Percentiles rank a stretch among this genome's conserved stretches.
These are phyloP conservation scores for Bibio marci DNA, from an alignment of 2,888 invertebrate species.

Conservation along the genomic window DNA sequence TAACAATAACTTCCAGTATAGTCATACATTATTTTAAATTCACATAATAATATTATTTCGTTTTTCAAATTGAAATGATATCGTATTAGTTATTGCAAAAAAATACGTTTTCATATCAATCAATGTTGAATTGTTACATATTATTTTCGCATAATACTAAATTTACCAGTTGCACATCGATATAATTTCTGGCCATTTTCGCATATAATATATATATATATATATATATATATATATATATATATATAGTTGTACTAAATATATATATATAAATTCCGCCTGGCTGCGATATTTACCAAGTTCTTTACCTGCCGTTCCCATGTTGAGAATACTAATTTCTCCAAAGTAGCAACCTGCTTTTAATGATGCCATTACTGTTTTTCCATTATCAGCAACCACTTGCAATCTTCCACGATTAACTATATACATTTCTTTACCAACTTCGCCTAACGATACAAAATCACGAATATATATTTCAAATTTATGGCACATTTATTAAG, in stretches of 20 bases:
- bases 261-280: slow-evolving; percentile 18
- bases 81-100: too few species aligned
- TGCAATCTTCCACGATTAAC: slow-evolving; percentile 90
- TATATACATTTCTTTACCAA: slow-evolving; percentile 99
- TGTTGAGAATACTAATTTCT: slow-evolving; percentile 98
- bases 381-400: slow-evolving; percentile 89
- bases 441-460: slow-evolving; percentile 55
- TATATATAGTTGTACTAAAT: not conserved
- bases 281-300: slow-evolving; percentile 75
- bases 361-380: slow-evolving; percentile 90
- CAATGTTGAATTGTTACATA: too few species aligned
- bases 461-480: not conserved
- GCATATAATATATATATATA: too few species aligned
- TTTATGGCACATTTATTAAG: not conserved
- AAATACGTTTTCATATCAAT: too few species aligned
- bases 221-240: too few species aligned
- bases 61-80: too few species aligned
- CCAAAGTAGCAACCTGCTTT: slow-evolving; percentile 99
- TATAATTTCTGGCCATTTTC: not conserved
- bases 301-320: slow-evolving; percentile 98
- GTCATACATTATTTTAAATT: too few species aligned
- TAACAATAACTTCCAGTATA: too few species aligned
- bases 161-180: slow-evolving; percentile 4
- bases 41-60: too few species aligned
- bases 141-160: too few species aligned